Evolutionary conservation across 2,888 invertebrate species (phyloP), one percentile per base, ranked within the genome.

Genomic region (Himalopsyche kuldschensis): DNA sequence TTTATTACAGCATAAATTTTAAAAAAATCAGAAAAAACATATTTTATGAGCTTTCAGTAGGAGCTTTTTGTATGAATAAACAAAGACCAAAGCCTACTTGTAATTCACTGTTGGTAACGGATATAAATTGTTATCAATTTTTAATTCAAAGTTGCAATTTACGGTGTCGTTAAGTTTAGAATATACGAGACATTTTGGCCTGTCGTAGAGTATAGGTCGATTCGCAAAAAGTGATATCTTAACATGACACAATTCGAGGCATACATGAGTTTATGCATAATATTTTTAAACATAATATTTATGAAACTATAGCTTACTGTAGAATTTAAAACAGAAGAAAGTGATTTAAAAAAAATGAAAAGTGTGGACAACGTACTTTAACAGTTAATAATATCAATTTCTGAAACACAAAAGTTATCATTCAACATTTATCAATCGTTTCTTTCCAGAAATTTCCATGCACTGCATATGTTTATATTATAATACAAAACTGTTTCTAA

Each of bases 161-260:
- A 86, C 83, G 81, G 83, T 82, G 83, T 84, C 86, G 86, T 86
- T 84, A 86, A 86, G 35, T 83, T 81, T 81, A 79, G 80, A 84
- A 86, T 86, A 86, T 86, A 86, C 86, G 86, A 86, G 86, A 84
- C 86, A 84, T 63, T 83, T 85, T 85, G 63, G 83, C 46, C 63
- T 41, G 75, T 79, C 31, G 79, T 69, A 35, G 76, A 3, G 69
- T 69, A 30, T 30, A 69, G 69, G 27, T 24, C 20, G 69, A 69
- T 20, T 27, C 69, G 30, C 69, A 27, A 30, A 27, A 69, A 27
- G 24, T 30, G 27, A 27, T 11, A 27, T 69, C 69, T 69, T 15
- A 30, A 24, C 20, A 20, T n/a, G 1, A 69, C 17, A 27, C 24
- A 69, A 30, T 30, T 6, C 10, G 69, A n/a, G n/a, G n/a, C n/a